These are phyloP conservation scores for Metallyticus violacea DNA, from an alignment of 2,888 invertebrate species.

Conservation along the genomic window DNA sequence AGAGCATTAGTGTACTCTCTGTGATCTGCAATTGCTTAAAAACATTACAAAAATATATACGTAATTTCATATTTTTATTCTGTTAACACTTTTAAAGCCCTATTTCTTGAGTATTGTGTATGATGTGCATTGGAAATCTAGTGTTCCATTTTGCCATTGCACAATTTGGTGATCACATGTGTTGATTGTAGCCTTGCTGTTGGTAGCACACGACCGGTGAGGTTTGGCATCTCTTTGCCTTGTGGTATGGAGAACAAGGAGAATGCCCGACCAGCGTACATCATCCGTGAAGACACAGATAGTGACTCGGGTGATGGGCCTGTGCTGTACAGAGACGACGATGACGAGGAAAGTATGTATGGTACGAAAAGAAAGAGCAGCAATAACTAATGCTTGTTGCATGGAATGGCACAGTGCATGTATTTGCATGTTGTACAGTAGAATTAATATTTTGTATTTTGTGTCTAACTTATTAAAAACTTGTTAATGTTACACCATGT, in stretches of 20 bases:
- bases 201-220: conserved; percentile 72
- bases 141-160: background rate
- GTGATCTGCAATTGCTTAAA: too few relatives aligned
- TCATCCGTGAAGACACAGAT: conserved; percentile 60
- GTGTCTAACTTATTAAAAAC: too few relatives aligned
- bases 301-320: conserved; percentile 63
- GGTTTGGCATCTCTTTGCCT: conserved; percentile 68
- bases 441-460: background rate
- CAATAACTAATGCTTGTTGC: background rate
- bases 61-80: too few relatives aligned
- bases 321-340: conserved; percentile 70
- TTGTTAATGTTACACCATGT: background rate
- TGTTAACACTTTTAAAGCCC: too few relatives aligned
- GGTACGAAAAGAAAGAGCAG: conserved; percentile 16
- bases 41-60: too few relatives aligned
- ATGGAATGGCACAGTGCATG: background rate
- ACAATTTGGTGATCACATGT: background rate
- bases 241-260: conserved; percentile 85
- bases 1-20: too few relatives aligned
- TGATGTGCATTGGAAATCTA: background rate
- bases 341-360: conserved; percentile 52
- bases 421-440: background rate
- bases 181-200: conserved; percentile 14
- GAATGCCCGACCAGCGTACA: conserved; percentile 72
- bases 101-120: background rate